Evolutionary conservation across 2,797 vertebrate species (phyloP).

Genomic region (Diceros bicornis): DNA sequence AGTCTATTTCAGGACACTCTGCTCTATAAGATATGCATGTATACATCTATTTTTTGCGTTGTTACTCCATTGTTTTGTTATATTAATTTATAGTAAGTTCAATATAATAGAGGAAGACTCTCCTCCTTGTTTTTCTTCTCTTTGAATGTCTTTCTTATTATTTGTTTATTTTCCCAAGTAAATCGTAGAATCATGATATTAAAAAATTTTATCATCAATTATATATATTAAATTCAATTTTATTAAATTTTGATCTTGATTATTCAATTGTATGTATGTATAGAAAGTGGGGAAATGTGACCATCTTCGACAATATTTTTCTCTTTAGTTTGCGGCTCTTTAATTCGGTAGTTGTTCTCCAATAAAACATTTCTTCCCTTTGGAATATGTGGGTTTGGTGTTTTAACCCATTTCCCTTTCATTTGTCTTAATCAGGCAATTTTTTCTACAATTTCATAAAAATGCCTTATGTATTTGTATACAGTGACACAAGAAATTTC

Average conservation of each 20-base stretch:
- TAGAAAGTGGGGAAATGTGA: background rate
- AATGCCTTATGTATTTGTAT: background rate
- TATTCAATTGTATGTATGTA: background rate
- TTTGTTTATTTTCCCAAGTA: background rate
- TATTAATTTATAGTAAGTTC: background rate
- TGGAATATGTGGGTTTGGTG: background rate
- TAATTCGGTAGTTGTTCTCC: background rate
- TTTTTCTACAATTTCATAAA: background rate
- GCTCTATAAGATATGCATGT: background rate
- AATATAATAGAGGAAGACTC: background rate
- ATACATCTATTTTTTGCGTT: background rate
- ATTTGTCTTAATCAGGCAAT: slow-evolving; percentile 24
- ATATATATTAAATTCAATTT: background rate
- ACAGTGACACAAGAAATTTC: background rate
- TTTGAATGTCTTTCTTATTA: background rate
- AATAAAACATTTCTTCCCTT: background rate
- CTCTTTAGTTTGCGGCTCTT: background rate
- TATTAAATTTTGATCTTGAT: background rate
- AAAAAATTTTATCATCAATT: background rate
- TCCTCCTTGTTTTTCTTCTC: background rate
- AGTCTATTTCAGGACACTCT: background rate
- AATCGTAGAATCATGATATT: background rate
- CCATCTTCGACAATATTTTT: background rate
- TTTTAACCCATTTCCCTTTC: slow-evolving; percentile 33
- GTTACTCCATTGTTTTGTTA: background rate